Base-by-base conservation (phyloP, 2,888 invertebrate genomes). In the Chrysina gloriosa region DNA sequence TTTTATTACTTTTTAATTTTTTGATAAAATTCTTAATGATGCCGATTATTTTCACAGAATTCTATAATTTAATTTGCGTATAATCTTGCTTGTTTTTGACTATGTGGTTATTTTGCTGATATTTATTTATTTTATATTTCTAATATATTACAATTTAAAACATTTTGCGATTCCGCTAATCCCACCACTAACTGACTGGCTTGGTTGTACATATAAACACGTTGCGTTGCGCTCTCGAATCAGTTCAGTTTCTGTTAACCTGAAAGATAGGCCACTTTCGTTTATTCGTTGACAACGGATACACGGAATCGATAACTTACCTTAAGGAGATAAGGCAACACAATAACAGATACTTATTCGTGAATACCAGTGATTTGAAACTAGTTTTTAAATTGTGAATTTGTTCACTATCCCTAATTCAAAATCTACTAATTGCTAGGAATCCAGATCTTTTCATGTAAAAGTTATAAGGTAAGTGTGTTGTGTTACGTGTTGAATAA, bases 181-280 rank as follows among this genome's bases (percentile, higher is more conserved):
- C 34, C 52, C 52, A 29, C 52, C 31, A 52, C 52, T 31, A 11
- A 19, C 31, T n/a, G 31, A 14, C 34, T 16, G 39, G 31, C 25
- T 9, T 52, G 11, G 31, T 31, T 45, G 45, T 45, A 31, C 52
- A 52, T 52, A 31, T 52, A 52, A 52, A 52, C 52, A 52, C 19
- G 4, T 16, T 9, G 29, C 29, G 45, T 31, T 52, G 29, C 52
- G 31, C 52, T 29, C 29, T 52, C 31, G 31, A 52, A 31, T 19
- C 52, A 52, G 52, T 52, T 31, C 31, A 16, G 14, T 16, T 9
- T 34, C 31, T 19, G 31, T 52, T 19, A 52, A 31, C 52, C 52
- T 52, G 52, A 52, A 19, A 52, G 52, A 16, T 52, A 52, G 52
- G 52, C 52, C n/a, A 52, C 52, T 52, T 52, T 52, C 31, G 52